phyloP scores from a whole-genome alignment of 2,113 vertebrate species.

The Amia ocellicauda region DNA sequence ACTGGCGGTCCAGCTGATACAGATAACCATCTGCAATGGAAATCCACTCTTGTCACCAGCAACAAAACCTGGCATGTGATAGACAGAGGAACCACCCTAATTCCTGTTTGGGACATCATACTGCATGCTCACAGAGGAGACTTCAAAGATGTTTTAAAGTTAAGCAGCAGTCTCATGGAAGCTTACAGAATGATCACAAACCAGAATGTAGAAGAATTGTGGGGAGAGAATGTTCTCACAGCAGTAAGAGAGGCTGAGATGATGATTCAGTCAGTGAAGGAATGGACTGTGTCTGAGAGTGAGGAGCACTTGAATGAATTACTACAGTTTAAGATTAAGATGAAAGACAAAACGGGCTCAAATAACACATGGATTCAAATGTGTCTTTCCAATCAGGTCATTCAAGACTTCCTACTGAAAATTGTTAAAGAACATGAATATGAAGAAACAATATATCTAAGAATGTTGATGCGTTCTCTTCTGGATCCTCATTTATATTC shows the following conservation, averaged over 20 bases:
- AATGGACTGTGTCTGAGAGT: conserved; percentile 29
- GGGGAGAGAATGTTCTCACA: conserved; percentile 30
- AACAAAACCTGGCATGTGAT: conserved; percentile 55
- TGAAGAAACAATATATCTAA: conserved; percentile 24
- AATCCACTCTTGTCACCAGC: conserved; percentile 29
- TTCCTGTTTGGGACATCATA: conserved; percentile 56
- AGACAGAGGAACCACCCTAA: conserved; percentile 40
- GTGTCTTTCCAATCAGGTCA: conserved; percentile 42
- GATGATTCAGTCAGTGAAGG: conserved; percentile 31
- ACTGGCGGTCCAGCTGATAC: conserved; percentile 48
- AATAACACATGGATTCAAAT: conserved; percentile 37
- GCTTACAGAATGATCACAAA: conserved; percentile 15
- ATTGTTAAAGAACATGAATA: conserved; percentile 19
- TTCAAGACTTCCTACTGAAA: conserved; percentile 48
- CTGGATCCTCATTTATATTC: conserved; percentile 44
- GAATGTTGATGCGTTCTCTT: conserved; percentile 32
- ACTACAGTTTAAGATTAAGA: conserved; percentile 32
- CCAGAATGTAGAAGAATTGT: accelerated
- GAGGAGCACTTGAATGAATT: conserved; percentile 30
- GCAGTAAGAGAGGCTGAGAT: too few species aligned
- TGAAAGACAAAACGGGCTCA: conserved; percentile 26
- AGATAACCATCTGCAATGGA: conserved; percentile 42
- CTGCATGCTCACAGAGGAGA: conserved; percentile 32
- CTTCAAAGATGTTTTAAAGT: conserved; percentile 23
- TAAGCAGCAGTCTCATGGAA: conserved; percentile 33